Evolutionary conservation across 2,113 vertebrate species (phyloP).

Genomic region (Muscicapa adusta): DNA sequence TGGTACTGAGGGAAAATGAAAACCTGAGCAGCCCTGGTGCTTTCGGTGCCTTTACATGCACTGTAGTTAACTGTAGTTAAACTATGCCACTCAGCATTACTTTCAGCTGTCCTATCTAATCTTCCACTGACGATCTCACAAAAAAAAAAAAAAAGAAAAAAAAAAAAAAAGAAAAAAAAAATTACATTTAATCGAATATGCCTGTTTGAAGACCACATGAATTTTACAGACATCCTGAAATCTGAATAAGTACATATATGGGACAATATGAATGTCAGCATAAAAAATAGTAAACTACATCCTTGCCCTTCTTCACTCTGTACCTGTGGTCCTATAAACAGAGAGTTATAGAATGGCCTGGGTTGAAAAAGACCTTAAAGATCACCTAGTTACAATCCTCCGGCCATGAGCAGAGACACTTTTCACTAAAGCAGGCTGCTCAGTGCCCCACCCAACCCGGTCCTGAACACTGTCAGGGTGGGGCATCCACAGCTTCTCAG

Average conservation of each 20-base stretch:
- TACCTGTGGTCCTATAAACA: neutral
- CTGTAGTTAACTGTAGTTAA: neutral
- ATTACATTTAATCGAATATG: neutral
- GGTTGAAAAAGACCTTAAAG: neutral
- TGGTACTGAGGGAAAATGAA: neutral
- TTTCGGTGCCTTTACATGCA: neutral
- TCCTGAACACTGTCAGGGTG: neutral
- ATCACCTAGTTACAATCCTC: neutral
- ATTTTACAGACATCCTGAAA: neutral
- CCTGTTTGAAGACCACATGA: neutral
- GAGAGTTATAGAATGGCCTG: neutral
- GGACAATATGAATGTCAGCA: neutral
- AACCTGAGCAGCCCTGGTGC: neutral
- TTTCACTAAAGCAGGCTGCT: neutral
- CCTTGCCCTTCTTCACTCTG: neutral
- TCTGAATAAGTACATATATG: neutral
- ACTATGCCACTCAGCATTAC: neutral
- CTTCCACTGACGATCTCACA: neutral
- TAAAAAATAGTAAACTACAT: neutral
- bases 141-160: neutral
- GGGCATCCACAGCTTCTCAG: neutral
- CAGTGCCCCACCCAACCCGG: neutral
- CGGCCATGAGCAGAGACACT: neutral
- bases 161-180: neutral
- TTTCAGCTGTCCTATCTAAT: neutral